Evolutionary conservation across 1,140 invertebrate species (phyloP), one percentile per base, ranked within the genome.

Genomic region (Microvelia longipes): DNA sequence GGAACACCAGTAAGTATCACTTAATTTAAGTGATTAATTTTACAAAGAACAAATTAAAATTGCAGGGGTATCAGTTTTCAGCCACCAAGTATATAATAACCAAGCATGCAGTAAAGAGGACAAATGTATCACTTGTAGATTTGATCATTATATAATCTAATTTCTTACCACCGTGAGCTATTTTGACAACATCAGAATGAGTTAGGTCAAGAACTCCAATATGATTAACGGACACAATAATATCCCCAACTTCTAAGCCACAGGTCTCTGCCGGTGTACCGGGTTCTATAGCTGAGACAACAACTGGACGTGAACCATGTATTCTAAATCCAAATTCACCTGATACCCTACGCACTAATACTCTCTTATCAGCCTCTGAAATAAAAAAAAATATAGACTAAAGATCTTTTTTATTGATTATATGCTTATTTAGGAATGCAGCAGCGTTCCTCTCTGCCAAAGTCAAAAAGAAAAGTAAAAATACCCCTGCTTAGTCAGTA

Each of bases 241-340:
- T 95, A 78, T 97, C 94, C 25, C 94, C 95, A 28, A 96, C 91
- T 82, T 94, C 91, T 24, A 98, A 79, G 0, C 94, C 95, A 2
- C 90, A 93, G 72, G 84, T 88, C 78, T 94, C 92, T 0, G 94
- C 94, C 0, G 93, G 91, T 2, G 90, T 94, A 76, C 91, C 90
- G 2, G 89, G 87, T 80, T 97, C 94, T 70, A 98, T 95, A 1
- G 92, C 92, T 1, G 94, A 96, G 2, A 98, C 92, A 0, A 97
- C 92, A 0, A 96, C 93, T 0, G 96, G 95, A 74, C 94, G 92
- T 69, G 92, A 94, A 14, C 95, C 94, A 75, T 96, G 92, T 74
- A 98, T 96, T 66, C 95, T 86, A 77, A 98, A 96, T 14, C 96
- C 96, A 79, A 96, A 98, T 77, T 96, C 94, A 11, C 90, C 91